phyloP scores from a whole-genome alignment of 2,113 vertebrate species.

The Speoplatyrhinus poulsoni region DNA sequence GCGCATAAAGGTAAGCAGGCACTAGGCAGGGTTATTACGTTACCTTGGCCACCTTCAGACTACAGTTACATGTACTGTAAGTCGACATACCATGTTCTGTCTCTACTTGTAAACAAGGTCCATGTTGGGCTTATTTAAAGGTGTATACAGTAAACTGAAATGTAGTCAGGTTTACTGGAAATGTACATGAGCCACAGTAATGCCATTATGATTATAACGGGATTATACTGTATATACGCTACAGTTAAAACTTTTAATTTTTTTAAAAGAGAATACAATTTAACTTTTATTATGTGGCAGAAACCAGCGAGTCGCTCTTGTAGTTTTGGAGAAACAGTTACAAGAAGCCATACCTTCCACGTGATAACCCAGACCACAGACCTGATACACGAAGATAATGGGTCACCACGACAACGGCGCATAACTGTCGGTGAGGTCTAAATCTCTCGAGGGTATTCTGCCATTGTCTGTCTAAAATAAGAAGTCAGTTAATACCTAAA shows the following conservation, averaged over 20 bases:
- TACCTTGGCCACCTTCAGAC: too few species aligned
- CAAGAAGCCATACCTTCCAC: constrained; percentile 54
- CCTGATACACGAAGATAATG: constrained; percentile 22
- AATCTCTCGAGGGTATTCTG: not conserved
- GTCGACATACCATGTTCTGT: constrained; percentile 21
- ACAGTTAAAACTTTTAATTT: constrained; percentile 4
- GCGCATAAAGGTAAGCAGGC: constrained; percentile 55
- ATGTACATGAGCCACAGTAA: constrained; percentile 11
- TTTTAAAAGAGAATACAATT: too few species aligned
- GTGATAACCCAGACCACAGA: constrained; percentile 28
- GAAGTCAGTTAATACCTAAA: too few species aligned
- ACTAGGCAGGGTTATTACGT: not conserved
- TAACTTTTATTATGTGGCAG: constrained; percentile 32
- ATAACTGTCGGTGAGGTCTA: constrained; percentile 54
- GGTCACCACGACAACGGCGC: constrained; percentile 40
- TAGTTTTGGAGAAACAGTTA: constrained; percentile 42
- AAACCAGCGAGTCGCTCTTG: constrained; percentile 59
- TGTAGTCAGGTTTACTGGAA: constrained; percentile 27
- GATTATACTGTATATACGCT: not conserved
- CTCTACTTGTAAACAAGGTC: constrained; percentile 7
- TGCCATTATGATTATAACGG: constrained; percentile 28
- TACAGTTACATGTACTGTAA: too few species aligned
- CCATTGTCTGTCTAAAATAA: too few species aligned
- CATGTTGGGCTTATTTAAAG: constrained; percentile 16
- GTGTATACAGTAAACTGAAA: constrained; percentile 6